Base-by-base conservation (phyloP, 2,888 invertebrate species). In the Cephus nigrinus region DNA sequence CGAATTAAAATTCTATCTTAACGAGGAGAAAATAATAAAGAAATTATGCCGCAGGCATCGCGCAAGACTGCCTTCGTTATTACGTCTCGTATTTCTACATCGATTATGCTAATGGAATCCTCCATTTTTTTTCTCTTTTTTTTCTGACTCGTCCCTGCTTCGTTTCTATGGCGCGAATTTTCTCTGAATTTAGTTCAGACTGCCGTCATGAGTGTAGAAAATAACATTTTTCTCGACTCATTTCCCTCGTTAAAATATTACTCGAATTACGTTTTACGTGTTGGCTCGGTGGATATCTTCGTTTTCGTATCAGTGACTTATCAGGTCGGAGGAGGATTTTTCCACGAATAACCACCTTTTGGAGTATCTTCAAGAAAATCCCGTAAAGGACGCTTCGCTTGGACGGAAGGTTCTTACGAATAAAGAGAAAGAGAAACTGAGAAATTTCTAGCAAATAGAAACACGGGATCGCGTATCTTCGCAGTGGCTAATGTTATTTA, bases 401-500 rank as follows among this genome's bases (percentile, higher is more conserved):
- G 23, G 9, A 23, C 9, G 23, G 0, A 23, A 55, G 23, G 55
- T 23, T 15, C 23, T 23, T 55, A 55, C 23, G 55, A 23, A 55
- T 55, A 23, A 55, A 55, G 55, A 23, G 55, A 55, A 55, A 55
- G 9, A 23, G 55, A 23, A 9, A 55, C 23, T 55, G 23, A 55
- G 23, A 55, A 55, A 55, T 55, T 9, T 55, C 23, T 23, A 55
- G 23, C 55, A 23, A 55, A 55, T 23, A 9, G 55, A 55, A 55
- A 55, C 55, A 55, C 9, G 23, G 9, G 9, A 55, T 55, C 55
- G 55, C 55, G 55, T 55, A 55, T 23, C 9, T 23, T 23, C 55
- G 23, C 2, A 55, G 55, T 23, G 23, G 23, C 35, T 34, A 34
- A 74, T 74, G 74, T 74, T 35, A 33, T 76, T 77, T 82, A 78